phyloP scores from a whole-genome alignment of 92 coral and sea anemone species.

The Pocillopora grandis region DNA sequence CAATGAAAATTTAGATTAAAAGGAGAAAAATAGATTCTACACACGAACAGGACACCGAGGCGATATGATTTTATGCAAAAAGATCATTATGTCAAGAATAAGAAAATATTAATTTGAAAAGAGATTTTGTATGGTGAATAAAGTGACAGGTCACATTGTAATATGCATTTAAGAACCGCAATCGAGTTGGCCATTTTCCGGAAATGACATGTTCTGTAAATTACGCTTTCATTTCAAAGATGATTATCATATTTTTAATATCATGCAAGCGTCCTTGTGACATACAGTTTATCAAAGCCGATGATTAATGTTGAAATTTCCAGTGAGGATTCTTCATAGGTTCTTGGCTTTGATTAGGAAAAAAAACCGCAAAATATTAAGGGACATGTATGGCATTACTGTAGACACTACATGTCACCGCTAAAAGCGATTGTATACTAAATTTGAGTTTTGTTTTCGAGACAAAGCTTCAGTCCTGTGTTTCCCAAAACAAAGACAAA shows the following conservation, averaged over 20 bases:
- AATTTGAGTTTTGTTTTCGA: not conserved
- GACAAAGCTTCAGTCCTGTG: not conserved
- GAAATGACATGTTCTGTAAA: not conserved
- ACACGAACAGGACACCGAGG: not conserved
- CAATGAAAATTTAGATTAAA: not conserved
- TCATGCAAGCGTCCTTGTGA: not conserved
- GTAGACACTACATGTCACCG: not conserved
- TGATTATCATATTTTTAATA: not conserved
- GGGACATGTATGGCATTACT: not conserved
- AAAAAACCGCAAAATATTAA: not conserved
- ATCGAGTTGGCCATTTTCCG: conserved; percentile 22
- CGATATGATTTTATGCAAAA: not conserved
- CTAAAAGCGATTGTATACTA: not conserved
- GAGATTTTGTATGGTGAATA: conserved; percentile 14
- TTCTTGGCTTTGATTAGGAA: not conserved
- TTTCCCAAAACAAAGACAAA: conserved; percentile 3
- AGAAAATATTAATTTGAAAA: conserved; percentile 1
- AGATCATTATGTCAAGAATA: not conserved
- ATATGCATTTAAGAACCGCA: not conserved
- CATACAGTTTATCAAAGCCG: not conserved
- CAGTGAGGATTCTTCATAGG: not conserved
- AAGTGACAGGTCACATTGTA: conserved; percentile 7
- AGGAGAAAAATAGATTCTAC: not conserved
- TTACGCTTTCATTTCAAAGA: not conserved
- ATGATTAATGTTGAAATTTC: too few species aligned